Evolutionary conservation across 1,140 invertebrate genomes (phyloP).

Genomic region (Sitobion miscanthi): DNA sequence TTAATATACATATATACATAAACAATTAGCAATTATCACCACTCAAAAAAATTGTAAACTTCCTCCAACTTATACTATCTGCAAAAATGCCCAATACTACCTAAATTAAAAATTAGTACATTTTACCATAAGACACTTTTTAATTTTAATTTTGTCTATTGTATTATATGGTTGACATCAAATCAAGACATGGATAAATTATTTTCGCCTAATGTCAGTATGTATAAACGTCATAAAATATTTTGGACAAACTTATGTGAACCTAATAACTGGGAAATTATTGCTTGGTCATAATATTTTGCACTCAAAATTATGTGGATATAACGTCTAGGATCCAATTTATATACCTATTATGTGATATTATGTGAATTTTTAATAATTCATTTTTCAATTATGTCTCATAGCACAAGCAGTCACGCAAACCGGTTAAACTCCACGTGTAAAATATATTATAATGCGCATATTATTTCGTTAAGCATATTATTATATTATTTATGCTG

Average conservation of each 20-base stretch:
- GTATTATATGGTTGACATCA: too few species aligned
- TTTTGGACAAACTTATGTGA: too few species aligned
- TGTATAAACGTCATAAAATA: too few species aligned
- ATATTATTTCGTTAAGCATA: background rate
- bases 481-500: background rate
- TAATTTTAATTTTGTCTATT: too few species aligned
- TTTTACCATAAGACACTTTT: background rate
- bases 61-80: background rate
- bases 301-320: background rate
- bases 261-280: too few species aligned
- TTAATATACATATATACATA: too few species aligned
- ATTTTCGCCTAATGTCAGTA: too few species aligned
- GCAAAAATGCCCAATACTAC: background rate
- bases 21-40: background rate
- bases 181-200: too few species aligned
- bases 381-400: too few species aligned
- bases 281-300: too few species aligned
- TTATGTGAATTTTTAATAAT: background rate
- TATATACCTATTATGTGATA: background rate
- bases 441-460: background rate
- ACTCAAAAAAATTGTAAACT: background rate
- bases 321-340: background rate
- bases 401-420: background rate
- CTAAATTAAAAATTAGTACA: background rate
- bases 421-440: background rate